These are phyloP conservation scores for Tachina grossa DNA, from an alignment of 2,888 invertebrate species.

Conservation along the genomic window DNA sequence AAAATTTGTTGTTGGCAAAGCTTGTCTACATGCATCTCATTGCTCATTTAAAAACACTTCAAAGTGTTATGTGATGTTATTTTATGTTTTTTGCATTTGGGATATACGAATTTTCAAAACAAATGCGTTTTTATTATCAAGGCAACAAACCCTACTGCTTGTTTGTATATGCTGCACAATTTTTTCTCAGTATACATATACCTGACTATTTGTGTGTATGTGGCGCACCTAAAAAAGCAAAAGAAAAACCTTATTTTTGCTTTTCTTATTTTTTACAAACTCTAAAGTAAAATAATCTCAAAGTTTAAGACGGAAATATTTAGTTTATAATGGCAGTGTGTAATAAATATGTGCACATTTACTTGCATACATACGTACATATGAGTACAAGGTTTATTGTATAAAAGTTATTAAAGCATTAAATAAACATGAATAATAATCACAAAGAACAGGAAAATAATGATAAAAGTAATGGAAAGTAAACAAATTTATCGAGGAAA, in stretches of 20 bases:
- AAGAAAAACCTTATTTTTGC: background rate
- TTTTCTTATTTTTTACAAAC: background rate
- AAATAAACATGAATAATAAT: slow-evolving; percentile 17
- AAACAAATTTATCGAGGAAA: slow-evolving; percentile 5
- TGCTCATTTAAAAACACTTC: no score
- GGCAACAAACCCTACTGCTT: no score
- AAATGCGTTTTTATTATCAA: no score
- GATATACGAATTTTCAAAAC: no score
- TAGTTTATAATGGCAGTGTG: background rate
- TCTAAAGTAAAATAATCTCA: slow-evolving; percentile 21
- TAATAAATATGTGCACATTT: no score
- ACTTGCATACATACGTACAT: no score
- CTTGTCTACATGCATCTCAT: no score
- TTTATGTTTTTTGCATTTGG: no score
- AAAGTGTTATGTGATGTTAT: no score
- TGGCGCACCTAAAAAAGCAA: background rate
- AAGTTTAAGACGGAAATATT: background rate
- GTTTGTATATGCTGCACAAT: no score
- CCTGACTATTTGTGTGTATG: background rate
- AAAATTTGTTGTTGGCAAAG: no score
- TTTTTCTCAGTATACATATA: no score
- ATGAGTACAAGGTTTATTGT: background rate
- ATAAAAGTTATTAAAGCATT: background rate
- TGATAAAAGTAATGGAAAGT: slow-evolving; percentile 1
- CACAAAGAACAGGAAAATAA: background rate